Percentiles rank a stretch among this genome's conserved stretches.
These are phyloP conservation scores for Drosophila maculinotata DNA, from an alignment of 2,888 invertebrate genomes.

Conservation along the genomic window DNA sequence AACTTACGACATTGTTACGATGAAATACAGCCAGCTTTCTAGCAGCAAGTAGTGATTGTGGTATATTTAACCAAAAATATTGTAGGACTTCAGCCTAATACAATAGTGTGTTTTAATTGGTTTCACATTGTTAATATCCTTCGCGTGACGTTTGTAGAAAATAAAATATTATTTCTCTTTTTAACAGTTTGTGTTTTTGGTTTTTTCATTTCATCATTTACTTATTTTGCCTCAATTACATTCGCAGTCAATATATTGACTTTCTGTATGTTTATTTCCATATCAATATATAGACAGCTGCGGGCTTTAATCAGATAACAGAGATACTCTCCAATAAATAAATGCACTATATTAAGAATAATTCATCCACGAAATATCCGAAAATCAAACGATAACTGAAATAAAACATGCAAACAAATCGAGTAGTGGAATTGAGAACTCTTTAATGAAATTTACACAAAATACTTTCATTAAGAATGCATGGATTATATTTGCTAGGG, in stretches of 20 bases:
- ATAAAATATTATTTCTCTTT: conserved; percentile 15
- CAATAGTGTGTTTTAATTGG: conserved; percentile 33
- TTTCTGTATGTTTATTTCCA: background rate
- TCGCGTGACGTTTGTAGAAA: background rate
- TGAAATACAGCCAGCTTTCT: conserved; percentile 66
- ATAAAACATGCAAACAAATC: conserved; percentile 25
- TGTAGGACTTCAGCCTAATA: conserved; percentile 46
- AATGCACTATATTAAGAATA: conserved; percentile 40
- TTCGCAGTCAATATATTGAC: background rate
- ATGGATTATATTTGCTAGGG: conserved; percentile 41
- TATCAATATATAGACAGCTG: conserved; percentile 12
- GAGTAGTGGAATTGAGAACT: conserved; percentile 71
- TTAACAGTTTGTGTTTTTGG: conserved; percentile 3
- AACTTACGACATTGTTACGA: conserved; percentile 68
- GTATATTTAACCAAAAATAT: conserved; percentile 70
- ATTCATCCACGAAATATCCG: conserved; percentile 20
- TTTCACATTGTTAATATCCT: conserved; percentile 32
- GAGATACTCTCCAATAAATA: conserved; percentile 32
- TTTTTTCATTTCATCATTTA: conserved; percentile 3
- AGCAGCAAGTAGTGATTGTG: conserved; percentile 79
- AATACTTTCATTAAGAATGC: conserved; percentile 32
- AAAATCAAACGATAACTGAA: conserved; percentile 25
- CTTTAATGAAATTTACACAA: conserved; percentile 52
- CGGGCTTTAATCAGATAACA: conserved; percentile 41
- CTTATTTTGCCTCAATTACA: background rate